Conservation (phyloP, 1,140 invertebrate genomes). For the Pogonomyrmex barbatus region DNA sequence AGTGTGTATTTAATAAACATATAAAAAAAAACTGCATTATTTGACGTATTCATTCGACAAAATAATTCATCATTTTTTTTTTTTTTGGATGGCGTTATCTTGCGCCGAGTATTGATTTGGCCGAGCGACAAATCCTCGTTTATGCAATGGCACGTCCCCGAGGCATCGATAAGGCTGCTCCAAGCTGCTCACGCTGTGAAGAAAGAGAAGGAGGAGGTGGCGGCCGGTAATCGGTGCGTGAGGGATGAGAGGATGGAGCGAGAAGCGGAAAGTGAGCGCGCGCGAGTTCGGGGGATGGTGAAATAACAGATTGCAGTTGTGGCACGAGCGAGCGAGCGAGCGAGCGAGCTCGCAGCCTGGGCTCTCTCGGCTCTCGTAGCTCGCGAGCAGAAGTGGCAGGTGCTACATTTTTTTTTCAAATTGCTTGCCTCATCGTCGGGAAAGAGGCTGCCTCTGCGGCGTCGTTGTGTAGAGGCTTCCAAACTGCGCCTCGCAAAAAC, state of each 20-base stretch:
- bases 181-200: neutral
- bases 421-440: constrained; percentile 66
- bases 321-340: constrained; percentile 78
- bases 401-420: constrained; percentile 83
- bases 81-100: constrained; percentile 70
- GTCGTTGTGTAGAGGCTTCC: constrained; percentile 76
- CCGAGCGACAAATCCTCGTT: constrained; percentile 58
- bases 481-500: constrained; percentile 67
- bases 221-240: constrained; percentile 34
- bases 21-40: neutral
- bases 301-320: constrained; percentile 85
- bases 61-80: constrained; percentile 33
- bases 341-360: constrained; percentile 69
- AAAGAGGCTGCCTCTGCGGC: constrained; percentile 66
- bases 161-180: constrained; percentile 65
- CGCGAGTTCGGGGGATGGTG: constrained; percentile 64
- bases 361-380: constrained; percentile 66
- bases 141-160: constrained; percentile 62
- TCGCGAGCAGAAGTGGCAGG: constrained; percentile 81
- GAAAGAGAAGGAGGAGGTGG: constrained; percentile 1
- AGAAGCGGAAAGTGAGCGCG: constrained; percentile 61
- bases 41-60: neutral
- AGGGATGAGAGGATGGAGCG: constrained; percentile 68
- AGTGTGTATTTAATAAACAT: neutral
- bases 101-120: constrained; percentile 52